Base-by-base conservation (phyloP, 2,797 vertebrate species). In the Phrynocephalus guinanensis region DNA sequence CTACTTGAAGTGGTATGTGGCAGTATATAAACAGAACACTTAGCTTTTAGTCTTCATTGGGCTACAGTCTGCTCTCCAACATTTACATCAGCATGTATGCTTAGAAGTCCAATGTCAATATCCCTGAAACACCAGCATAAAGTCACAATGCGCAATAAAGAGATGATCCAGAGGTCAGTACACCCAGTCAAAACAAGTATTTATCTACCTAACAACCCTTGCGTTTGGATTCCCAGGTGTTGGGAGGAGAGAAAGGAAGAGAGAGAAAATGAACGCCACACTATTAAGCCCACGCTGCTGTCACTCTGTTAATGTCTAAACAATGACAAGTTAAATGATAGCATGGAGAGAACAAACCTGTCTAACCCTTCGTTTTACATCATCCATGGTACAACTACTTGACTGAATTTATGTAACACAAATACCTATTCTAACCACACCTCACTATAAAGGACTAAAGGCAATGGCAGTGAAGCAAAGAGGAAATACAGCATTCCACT, bases 401-500 rank as follows among this genome's bases (percentile, higher is more conserved):
- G 77, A 70, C 82, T 86, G 78, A 78, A 90, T 86, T 87, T 87
- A 87, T 44, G 88, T 82, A 81, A 84, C 0, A 86, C 24, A 86
- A 87, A 5, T 5, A 73, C 11, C 44, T 48, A 73, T 68, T 60
- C 70, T 63, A 90, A 78, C n/a, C 72, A 82, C 26, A 71, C 33
- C 86, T 87, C 70, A 87, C 70, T 86, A 0, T 3, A 91, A 44
- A 44, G 67, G 81, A 83, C 38, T 60, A 0, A 0, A 80, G 75
- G 16, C 78, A 68, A 9, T n/a, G 88, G 89, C 73, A 90, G 89
- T 90, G 87, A 92, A 92, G 44, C 84, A 90, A 20, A 90, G 91
- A 90, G 89, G 89, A 95, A 94, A 93, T 26, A 16, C 79, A 81
- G 84, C 84, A 76, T 83, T 91, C 87, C 87, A 91, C 79, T 77